Evolutionary conservation across 2,113 vertebrate species (phyloP).

Genomic region (Craseonycteris thonglongyai): DNA sequence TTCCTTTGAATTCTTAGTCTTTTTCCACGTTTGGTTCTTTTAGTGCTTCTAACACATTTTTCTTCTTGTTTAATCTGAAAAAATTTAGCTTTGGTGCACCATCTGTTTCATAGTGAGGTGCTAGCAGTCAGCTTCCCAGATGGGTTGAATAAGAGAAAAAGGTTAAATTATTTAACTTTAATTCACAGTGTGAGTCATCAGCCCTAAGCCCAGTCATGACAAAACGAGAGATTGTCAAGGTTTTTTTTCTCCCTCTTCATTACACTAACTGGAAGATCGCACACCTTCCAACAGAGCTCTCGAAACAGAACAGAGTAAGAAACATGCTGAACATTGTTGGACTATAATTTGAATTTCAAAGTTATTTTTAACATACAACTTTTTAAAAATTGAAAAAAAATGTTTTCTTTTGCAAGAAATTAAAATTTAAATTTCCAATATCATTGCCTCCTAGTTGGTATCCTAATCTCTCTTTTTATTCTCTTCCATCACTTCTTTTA

Average conservation of each 20-base stretch:
- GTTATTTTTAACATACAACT: neutral
- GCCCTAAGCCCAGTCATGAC: conserved; percentile 42
- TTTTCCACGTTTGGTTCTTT: conserved; percentile 62
- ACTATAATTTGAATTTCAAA: conserved; percentile 33
- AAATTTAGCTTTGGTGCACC: conserved; percentile 63
- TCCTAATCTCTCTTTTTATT: neutral
- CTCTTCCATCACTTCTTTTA: neutral
- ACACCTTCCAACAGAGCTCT: neutral
- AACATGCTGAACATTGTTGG: neutral
- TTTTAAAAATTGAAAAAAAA: neutral
- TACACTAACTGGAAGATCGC: conserved; percentile 14
- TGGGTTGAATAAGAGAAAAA: conserved; percentile 71
- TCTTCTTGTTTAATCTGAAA: conserved; percentile 65
- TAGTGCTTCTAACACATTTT: conserved; percentile 60
- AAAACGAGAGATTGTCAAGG: conserved; percentile 48
- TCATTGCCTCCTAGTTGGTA: neutral
- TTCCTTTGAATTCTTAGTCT: conserved; percentile 60
- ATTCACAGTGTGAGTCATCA: conserved; percentile 66
- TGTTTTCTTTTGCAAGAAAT: conserved; percentile 19
- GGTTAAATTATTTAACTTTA: conserved; percentile 69
- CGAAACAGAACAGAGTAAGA: neutral
- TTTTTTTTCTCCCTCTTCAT: conserved; percentile 7
- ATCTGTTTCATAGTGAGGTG: conserved; percentile 63
- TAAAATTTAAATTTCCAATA: neutral
- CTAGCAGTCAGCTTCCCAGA: conserved; percentile 62